Conservation (phyloP, 2,888 invertebrate genomes). For the Fabriciana adippe region DNA sequence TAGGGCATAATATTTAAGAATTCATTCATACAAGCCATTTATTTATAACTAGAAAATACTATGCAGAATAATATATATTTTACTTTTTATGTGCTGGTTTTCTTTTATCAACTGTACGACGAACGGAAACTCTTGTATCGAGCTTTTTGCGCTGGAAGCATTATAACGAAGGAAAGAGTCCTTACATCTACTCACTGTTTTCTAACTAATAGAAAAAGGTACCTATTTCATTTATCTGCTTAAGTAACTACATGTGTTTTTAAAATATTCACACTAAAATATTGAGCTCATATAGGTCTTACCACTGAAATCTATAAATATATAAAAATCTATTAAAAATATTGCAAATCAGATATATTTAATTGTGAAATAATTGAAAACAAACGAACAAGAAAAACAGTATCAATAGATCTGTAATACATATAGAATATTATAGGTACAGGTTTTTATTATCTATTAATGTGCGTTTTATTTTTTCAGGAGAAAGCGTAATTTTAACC, state of each 20-base stretch:
- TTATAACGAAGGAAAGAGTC: conserved; percentile 51
- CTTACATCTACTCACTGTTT: conserved; percentile 62
- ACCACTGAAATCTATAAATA: too few species aligned
- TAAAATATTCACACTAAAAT: not conserved
- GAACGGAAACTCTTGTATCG: conserved; percentile 41
- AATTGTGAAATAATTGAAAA: too few species aligned
- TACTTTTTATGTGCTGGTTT: conserved; percentile 49
- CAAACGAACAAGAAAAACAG: too few species aligned
- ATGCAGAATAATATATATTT: not conserved
- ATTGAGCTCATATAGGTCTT: too few species aligned
- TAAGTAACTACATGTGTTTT: not conserved
- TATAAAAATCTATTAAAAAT: too few species aligned
- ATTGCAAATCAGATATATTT: too few species aligned
- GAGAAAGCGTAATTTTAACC: conserved; percentile 38
- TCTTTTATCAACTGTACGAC: conserved; percentile 46
- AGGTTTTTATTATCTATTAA: not conserved
- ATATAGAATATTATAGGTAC: too few species aligned
- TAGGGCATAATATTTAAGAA: too few species aligned
- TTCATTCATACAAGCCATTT: too few species aligned
- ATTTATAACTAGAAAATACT: too few species aligned
- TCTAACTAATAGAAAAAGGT: conserved; percentile 63
- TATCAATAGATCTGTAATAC: too few species aligned
- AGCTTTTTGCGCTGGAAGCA: conserved; percentile 64
- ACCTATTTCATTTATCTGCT: not conserved
- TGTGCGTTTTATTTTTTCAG: conserved; percentile 38